phyloP scores from a whole-genome alignment of 2,113 vertebrate genomes.

The Limnothrissa miodon region DNA sequence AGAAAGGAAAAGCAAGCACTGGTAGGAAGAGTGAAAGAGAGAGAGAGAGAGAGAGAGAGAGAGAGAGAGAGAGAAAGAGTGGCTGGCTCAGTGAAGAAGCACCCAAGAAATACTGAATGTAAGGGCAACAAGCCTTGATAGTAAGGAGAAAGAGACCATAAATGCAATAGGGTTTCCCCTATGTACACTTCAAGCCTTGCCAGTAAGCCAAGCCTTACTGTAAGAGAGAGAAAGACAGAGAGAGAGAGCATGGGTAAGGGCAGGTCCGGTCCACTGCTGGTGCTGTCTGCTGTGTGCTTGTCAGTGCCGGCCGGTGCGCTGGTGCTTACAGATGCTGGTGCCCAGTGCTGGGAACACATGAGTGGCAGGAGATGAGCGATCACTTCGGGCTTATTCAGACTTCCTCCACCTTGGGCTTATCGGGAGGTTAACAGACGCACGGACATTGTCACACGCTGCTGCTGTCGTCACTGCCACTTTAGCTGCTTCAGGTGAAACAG shows the following conservation, averaged over 20 bases:
- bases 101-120: background rate
- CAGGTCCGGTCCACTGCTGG: background rate
- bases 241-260: background rate
- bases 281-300: background rate
- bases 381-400: background rate
- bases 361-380: background rate
- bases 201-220: too few relatives aligned
- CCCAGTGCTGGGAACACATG: background rate
- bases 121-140: background rate
- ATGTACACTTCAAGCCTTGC: too few relatives aligned
- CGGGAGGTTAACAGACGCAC: background rate
- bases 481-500: background rate
- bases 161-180: too few relatives aligned
- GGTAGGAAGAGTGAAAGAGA: background rate
- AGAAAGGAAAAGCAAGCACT: conserved; percentile 39
- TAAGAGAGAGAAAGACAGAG: background rate
- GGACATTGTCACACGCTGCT: background rate
- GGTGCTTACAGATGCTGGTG: background rate
- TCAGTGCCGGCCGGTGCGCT: background rate
- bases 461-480: background rate
- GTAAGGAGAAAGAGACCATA: background rate
- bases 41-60: background rate
- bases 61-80: background rate
- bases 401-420: background rate
- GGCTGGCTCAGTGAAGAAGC: background rate